Base-by-base conservation (phyloP, 2,113 vertebrate genomes). In the Muntiacus reevesi region DNA sequence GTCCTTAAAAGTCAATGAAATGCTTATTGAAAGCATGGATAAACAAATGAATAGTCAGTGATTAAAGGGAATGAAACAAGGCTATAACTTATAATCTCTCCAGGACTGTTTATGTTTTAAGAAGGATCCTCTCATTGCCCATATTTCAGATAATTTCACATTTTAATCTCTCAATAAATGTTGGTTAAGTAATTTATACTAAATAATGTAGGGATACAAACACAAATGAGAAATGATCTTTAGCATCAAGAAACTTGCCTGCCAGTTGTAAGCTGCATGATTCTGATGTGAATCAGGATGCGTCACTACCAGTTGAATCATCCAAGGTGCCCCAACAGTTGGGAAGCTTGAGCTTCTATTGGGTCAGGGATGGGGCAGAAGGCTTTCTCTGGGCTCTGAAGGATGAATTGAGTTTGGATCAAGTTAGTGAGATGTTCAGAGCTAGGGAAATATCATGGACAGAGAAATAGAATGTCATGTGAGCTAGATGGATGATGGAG, bases 91-190 rank as follows among this genome's bases (percentile, higher is more conserved):
- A 83, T 82, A 96, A 78, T 87, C 82, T 88, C 62, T 87, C 28
- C 2, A 92, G 30, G 11, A 55, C 55, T 27, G 5, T 27, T 47
- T 81, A 50, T 55, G 30, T 74, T 92, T 55, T 84, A 83, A 81
- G 36, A 94, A 94, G 13, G 57, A 87, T 62, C 12, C 76, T 92
- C 91, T 90, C 40, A 36, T 87, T 92, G 16, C 45, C 57, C 71
- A 59, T 15, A 92, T 93, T 83, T 93, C 59, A 92, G 86, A 57
- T 60, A 79, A 86, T 55, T 96, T 94, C 54, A 67, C 64, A 90
- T 97, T 83, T 94, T 96, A 90, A 79, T 90, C 43, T 95, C 57
- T 95, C 60, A 87, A 81, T n/a, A 95, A 76, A 95, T 50, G 23
- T 90, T 91, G 57, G 55, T 23, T 84, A n/a, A 97, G 57, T 30